Base-by-base conservation (phyloP, 2,113 vertebrate genomes). In the Callithrix jacchus region DNA sequence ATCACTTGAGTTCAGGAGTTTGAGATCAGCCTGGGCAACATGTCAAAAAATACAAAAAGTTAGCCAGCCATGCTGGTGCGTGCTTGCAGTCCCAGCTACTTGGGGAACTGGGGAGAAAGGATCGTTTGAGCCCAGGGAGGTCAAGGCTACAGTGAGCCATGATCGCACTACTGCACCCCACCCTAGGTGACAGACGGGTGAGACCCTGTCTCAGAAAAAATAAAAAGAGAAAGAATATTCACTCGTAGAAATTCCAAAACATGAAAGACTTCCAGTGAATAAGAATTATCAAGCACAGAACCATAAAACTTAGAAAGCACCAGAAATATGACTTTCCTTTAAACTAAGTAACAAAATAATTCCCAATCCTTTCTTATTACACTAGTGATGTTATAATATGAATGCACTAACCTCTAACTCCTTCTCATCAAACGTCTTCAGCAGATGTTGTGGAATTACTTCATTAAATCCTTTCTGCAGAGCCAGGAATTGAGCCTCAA, bases 381-480 rank as follows among this genome's bases (percentile, higher is more conserved):
- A 86, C 76, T 94, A 86, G 80, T 0, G 45, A 94, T 77, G 56
- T 85, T 13, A 23, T 54, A 92, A 81, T 52, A 30, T 70, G 56
- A 89, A 61, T 0, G 74, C 87, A 98, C 98, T 97, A 98, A 99
- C 99, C 99, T 99, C 99, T 17, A 99, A 98, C 98, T 99, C 99
- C 97, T 99, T 99, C 98, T 99, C 99, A 94, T 99, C 99, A 88
- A 99, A 99, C 49, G 99, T 99, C 98, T 99, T 99, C 97, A 99
- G 98, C 98, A 99, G 99, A 98, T 99, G 99, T 94, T 99, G 99
- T 30, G 99, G 99, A 98, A 99, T 99, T 98, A 99, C 99, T 98
- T 99, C 99, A 88, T 99, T 99, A 98, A 99, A 99, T 96, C 99
- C 99, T 96, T 99, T 99, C 98, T 99, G 99, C 89, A 99, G 99